Percentiles rank a stretch among this genome's conserved stretches.
These are phyloP conservation scores for Kuschelorhynchus macadamiae DNA, from an alignment of 2,888 invertebrate species.

Conservation along the genomic window DNA sequence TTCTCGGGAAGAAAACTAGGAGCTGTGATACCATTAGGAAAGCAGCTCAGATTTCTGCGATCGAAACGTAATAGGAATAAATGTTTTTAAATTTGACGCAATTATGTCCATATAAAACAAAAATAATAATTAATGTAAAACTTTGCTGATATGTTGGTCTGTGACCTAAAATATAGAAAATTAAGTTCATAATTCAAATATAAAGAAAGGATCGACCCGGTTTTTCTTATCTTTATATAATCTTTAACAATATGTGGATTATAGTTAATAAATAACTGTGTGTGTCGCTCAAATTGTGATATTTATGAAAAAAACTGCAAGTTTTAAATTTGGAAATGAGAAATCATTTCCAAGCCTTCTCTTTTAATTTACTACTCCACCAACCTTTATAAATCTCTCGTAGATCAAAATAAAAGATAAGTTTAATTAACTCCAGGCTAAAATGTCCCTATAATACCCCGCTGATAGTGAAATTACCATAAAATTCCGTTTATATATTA, in stretches of 20 bases:
- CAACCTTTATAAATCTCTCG: conserved; percentile 34
- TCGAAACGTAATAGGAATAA: too few relatives aligned
- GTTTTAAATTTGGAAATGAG: not conserved
- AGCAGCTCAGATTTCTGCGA: too few relatives aligned
- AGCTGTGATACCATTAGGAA: too few relatives aligned
- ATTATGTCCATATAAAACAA: too few relatives aligned
- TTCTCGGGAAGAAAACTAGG: too few relatives aligned
- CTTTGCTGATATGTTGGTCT: too few relatives aligned
- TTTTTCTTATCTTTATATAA: not conserved
- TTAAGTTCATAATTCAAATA: too few relatives aligned
- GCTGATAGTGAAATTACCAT: conserved; percentile 45
- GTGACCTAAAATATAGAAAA: too few relatives aligned
- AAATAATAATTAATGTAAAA: too few relatives aligned
- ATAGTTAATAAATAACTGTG: not conserved
- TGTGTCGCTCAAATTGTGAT: not conserved
- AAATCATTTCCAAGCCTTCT: not conserved
- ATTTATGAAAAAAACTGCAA: too few relatives aligned
- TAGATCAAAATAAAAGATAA: conserved; percentile 50
- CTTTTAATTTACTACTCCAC: conserved; percentile 22
- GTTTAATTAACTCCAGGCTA: conserved; percentile 48
- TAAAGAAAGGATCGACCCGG: too few relatives aligned
- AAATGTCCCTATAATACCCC: conserved; percentile 47
- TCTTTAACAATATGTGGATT: not conserved
- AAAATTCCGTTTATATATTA: conserved; percentile 45
- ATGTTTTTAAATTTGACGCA: too few relatives aligned